Conservation (phyloP, 2,888 invertebrate species). For the Arctia plantaginis region DNA sequence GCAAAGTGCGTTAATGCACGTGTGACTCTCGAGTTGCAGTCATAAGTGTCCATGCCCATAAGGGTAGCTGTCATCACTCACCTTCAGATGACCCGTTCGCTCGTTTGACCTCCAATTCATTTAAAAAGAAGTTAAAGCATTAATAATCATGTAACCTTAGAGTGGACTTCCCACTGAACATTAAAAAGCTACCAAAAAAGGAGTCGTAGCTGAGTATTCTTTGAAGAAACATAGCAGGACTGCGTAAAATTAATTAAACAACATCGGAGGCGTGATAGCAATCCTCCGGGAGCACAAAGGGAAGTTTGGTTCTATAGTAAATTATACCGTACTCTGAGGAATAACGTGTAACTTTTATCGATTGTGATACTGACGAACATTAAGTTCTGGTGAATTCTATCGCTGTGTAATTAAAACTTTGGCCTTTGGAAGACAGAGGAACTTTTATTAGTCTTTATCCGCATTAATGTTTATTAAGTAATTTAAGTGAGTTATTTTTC, state of each 20-base stretch:
- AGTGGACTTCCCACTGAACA: no score
- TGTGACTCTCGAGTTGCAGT: no score
- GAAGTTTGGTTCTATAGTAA: constrained; percentile 23
- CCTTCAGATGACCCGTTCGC: no score
- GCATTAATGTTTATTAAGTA: constrained; percentile 7
- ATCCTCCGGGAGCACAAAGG: constrained; percentile 39
- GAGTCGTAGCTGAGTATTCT: background rate
- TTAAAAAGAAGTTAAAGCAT: no score
- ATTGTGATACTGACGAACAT: constrained; percentile 29
- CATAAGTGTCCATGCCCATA: no score
- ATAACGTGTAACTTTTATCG: constrained; percentile 34
- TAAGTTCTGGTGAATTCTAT: constrained; percentile 31
- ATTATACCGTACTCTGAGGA: constrained; percentile 16
- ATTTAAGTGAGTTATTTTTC: background rate
- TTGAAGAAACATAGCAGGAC: background rate
- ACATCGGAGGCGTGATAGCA: constrained; percentile 41
- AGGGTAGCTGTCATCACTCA: no score
- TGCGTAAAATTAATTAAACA: constrained; percentile 44
- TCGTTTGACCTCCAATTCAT: no score
- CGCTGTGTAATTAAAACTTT: constrained; percentile 43
- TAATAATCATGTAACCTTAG: no score
- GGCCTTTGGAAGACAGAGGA: constrained; percentile 26
- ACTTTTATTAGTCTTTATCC: constrained; percentile 2
- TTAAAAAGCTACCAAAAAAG: background rate
- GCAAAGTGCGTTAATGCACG: no score